Conservation (phyloP, 1,140 invertebrate species). For the Listronotus bonariensis region DNA sequence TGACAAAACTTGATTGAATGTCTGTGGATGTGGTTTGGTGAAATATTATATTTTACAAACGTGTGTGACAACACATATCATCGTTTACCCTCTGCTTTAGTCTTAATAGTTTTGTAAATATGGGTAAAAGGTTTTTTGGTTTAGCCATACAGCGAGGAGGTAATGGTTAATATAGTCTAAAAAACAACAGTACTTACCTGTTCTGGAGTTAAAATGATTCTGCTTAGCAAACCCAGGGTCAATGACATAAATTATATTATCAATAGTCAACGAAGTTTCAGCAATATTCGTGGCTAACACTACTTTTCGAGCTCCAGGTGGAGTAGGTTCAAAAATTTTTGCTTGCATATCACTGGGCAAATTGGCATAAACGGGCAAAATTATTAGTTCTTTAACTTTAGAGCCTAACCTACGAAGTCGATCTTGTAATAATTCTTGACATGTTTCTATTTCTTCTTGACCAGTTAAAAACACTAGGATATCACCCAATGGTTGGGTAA, state of each 20-base stretch:
- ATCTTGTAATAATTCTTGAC: slow-evolving; percentile 91
- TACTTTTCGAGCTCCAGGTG: slow-evolving; percentile 92
- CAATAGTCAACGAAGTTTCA: slow-evolving; percentile 98
- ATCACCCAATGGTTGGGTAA: slow-evolving; percentile 93
- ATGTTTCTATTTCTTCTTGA: slow-evolving; percentile 95
- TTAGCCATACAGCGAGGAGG: too few relatives aligned
- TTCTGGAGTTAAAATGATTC: slow-evolving; percentile 96
- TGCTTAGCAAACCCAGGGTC: slow-evolving; percentile 99
- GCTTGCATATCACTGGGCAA: slow-evolving; percentile 98
- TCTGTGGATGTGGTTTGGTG: too few relatives aligned
- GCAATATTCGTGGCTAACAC: slow-evolving; percentile 99
- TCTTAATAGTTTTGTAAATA: too few relatives aligned
- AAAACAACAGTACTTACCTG: slow-evolving; percentile 35
- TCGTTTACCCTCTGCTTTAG: too few relatives aligned
- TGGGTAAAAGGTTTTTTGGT: too few relatives aligned
- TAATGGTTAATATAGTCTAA: too few relatives aligned
- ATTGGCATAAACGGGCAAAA: slow-evolving; percentile 98
- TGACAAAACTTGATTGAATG: too few relatives aligned
- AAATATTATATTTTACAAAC: too few relatives aligned
- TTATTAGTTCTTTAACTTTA: slow-evolving; percentile 90
- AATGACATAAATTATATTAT: slow-evolving; percentile 99
- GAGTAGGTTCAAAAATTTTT: slow-evolving; percentile 97
- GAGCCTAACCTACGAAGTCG: slow-evolving; percentile 87
- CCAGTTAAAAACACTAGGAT: slow-evolving; percentile 97
- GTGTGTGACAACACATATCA: too few relatives aligned